phyloP scores from a whole-genome alignment of 1,140 invertebrate genomes.

The Alviniconcha marisindica region DNA sequence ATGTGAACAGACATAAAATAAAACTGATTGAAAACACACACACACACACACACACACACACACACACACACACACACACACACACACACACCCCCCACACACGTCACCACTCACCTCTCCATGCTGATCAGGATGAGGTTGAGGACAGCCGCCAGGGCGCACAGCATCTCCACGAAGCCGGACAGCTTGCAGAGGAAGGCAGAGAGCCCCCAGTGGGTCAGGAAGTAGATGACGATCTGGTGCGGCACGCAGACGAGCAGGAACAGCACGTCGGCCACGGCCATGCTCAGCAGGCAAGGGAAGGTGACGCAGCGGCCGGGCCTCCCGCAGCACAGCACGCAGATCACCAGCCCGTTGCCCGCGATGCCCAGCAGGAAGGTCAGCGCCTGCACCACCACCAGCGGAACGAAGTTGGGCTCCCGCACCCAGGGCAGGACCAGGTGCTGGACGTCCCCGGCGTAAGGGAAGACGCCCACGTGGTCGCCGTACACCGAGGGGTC shows the following conservation, averaged over 20 bases:
- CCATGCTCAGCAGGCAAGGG: conserved; percentile 94
- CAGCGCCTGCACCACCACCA: conserved; percentile 81
- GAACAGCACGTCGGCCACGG: conserved; percentile 93
- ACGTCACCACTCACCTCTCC: conserved; percentile 71
- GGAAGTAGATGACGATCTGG: conserved; percentile 91
- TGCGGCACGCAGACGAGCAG: conserved; percentile 92
- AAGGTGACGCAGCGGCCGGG: conserved; percentile 93
- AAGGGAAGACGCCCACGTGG: conserved; percentile 47
- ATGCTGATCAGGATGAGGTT: conserved; percentile 75
- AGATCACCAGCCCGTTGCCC: conserved; percentile 91
- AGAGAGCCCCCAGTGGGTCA: conserved; percentile 87
- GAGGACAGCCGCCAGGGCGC: conserved; percentile 71
- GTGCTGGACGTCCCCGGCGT: conserved; percentile 60
- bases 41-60: conserved; percentile 9
- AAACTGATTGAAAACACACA: background rate
- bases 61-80: conserved; percentile 24
- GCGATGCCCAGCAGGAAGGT: conserved; percentile 87
- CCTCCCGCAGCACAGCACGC: conserved; percentile 89
- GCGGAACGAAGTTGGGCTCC: conserved; percentile 67
- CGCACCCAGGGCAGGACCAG: conserved; percentile 64
- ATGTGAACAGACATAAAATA: too few species aligned
- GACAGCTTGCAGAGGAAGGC: conserved; percentile 78
- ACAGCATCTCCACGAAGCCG: conserved; percentile 71
- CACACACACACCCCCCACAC: conserved; percentile 6
- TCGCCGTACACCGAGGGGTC: background rate